These are phyloP conservation scores for roundworm (Caenorhabditis elegans) DNA, from an alignment of 1,140 invertebrate genomes.

Conservation along the genomic window WBcel235 BX284603.4:5275501-5276000, in stretches of 20 bases:
- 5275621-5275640: slow-evolving; percentile 59
- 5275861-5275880: slow-evolving; percentile 63
- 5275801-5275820: slow-evolving; percentile 55
- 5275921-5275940: slow-evolving; percentile 33
- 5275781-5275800: neutral
- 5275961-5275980: slow-evolving; percentile 46
- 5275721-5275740: slow-evolving; percentile 61
- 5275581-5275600: slow-evolving; percentile 59
- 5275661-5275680: slow-evolving; percentile 49
- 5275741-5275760: neutral
- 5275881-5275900: slow-evolving; percentile 54
- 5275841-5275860: slow-evolving; percentile 62
- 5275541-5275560: neutral
- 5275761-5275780: too few species aligned
- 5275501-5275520: slow-evolving; percentile 28
- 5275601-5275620: slow-evolving; percentile 61
- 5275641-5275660: slow-evolving; percentile 55
- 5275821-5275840: slow-evolving; percentile 64
- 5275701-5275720: slow-evolving; percentile 60
- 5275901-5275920: slow-evolving; percentile 37
- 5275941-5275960: slow-evolving; percentile 54
- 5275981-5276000: slow-evolving; percentile 61
- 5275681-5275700: slow-evolving; percentile 53
- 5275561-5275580: neutral
- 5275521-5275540: slow-evolving; percentile 39